Evolutionary conservation across 2,797 vertebrate species (phyloP).

Genomic region (Pampus argenteus): DNA sequence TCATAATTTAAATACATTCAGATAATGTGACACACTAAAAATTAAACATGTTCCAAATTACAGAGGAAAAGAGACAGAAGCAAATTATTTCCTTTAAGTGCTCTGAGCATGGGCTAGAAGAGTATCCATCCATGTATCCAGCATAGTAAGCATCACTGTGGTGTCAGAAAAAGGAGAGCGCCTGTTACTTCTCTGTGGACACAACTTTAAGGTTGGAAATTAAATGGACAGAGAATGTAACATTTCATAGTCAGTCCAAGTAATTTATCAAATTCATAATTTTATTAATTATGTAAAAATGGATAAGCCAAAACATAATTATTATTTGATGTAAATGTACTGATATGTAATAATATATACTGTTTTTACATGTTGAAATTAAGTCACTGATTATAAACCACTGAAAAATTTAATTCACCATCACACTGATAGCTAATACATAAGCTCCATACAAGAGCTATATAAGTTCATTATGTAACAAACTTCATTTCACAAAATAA

Average conservation of each 20-base stretch:
- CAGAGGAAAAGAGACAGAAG: not conserved
- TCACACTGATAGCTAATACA: not conserved
- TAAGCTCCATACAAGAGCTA: not conserved
- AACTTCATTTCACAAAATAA: not conserved
- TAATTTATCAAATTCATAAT: no score
- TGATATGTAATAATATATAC: not conserved
- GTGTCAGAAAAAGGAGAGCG: conserved; percentile 1
- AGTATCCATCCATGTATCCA: not conserved
- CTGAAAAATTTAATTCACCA: not conserved
- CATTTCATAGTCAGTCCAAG: no score
- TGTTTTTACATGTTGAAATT: not conserved
- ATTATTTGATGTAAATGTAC: no score
- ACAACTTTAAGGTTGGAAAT: no score
- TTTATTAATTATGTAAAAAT: no score
- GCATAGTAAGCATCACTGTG: conserved; percentile 12
- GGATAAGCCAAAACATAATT: no score
- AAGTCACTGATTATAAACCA: not conserved
- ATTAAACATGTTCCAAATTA: not conserved
- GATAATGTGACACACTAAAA: not conserved
- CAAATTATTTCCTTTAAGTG: not conserved
- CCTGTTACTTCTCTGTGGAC: not conserved
- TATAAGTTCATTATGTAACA: not conserved
- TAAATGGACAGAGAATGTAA: not conserved
- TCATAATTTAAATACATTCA: not conserved
- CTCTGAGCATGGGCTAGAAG: not conserved